phyloP scores from a whole-genome alignment of 2,888 invertebrate species.

The Oligia latruncula region DNA sequence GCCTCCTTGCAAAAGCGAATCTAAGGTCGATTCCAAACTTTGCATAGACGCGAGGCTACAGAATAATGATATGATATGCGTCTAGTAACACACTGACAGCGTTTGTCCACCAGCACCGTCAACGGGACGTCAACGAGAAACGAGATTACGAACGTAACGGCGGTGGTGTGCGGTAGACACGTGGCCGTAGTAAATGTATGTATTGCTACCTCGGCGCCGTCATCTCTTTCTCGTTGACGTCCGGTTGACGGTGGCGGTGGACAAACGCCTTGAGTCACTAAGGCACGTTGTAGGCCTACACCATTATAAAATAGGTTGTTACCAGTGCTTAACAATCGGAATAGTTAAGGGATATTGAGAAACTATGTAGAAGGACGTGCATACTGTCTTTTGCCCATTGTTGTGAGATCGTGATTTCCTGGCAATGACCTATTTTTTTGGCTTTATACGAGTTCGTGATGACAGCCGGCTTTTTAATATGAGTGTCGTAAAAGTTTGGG shows the following conservation, averaged over 20 bases:
- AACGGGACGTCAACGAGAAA: neutral
- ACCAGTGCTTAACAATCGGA: constrained; percentile 29
- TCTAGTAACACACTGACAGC: constrained; percentile 30
- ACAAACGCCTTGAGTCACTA: neutral
- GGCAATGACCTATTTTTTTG: constrained; percentile 50
- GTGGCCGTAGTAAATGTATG: neutral
- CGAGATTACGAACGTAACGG: neutral
- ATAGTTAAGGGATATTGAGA: constrained; percentile 52
- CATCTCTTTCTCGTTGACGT: neutral
- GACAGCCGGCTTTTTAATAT: constrained; percentile 4
- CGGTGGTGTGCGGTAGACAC: neutral
- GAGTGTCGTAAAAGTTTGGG: constrained; percentile 13
- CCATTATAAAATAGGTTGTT: constrained; percentile 31
- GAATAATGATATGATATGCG: constrained; percentile 43
- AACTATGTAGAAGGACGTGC: constrained; percentile 29
- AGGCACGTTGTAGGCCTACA: constrained; percentile 43
- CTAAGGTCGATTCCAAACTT: constrained; percentile 65
- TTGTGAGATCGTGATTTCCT: constrained; percentile 55
- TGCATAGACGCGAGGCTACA: constrained; percentile 61
- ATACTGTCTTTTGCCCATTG: constrained; percentile 55
- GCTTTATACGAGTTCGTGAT: neutral
- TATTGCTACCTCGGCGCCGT: neutral
- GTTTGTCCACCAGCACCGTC: neutral
- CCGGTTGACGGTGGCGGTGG: neutral
- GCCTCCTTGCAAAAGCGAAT: constrained; percentile 53